Evolutionary conservation across 2,113 vertebrate genomes (phyloP), one percentile per base, ranked within the genome.

Genomic region (Leucoraja erinaceus): DNA sequence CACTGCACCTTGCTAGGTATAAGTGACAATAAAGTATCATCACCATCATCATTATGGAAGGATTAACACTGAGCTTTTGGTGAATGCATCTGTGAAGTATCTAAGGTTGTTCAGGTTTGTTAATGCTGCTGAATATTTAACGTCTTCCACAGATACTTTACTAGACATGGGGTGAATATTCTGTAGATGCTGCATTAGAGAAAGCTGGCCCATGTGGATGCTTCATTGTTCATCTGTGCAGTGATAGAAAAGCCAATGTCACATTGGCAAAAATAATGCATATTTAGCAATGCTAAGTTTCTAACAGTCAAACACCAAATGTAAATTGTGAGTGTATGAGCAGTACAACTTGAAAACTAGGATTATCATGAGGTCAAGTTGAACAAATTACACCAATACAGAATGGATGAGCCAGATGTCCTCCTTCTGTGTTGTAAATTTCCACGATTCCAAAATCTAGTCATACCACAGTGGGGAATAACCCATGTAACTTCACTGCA

Each of bases 71-170:
- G 47, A 83, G 9, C 28, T 28, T 59, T 83, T 0, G 25, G 22
- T 83, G 79, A 22, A 22, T 56, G 78, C n/a, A 47, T 54, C 78
- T 79, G 38, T 8, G 38, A 79, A 79, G 31, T 79, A 47, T 47
- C 38, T 47, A 47, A 18, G 78, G 78, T 79, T 79, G 76, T 25
- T 83, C 79, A 83, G 25, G 79, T 83, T 83, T 83, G 79, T 56
- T 25, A 7, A 56, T 83, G 79, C 47, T 83, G 8, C 25, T 22
- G 79, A 28, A 83, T 83, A 22, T 22, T 83, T 83, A 47, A 20
- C 79, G 22, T 59, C 20, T 83, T 56, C 20, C 47, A 56, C 47
- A 56, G 79, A 59, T 47, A 83, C 20, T 11, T 59, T 20, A 54
- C 79, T 22, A 83, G 79, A 83, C 78, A 79, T 22, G 56, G 54